Base-by-base conservation (phyloP, 2,797 vertebrate species). In the Anguilla megastoma region DNA sequence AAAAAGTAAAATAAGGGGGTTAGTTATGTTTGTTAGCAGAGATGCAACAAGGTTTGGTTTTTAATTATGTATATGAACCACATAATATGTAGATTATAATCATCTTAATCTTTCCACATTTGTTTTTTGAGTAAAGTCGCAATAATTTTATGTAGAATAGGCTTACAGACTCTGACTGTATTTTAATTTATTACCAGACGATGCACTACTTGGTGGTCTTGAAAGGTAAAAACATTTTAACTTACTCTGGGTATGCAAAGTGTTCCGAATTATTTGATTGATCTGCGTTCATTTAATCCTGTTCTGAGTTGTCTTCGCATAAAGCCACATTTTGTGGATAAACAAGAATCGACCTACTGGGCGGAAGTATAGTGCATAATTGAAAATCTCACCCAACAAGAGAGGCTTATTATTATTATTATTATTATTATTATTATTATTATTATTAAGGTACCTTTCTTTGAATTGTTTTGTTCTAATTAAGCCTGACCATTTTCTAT, bases 281-380 rank as follows among this genome's bases (percentile, higher is more conserved):
- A 50, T 82, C 6, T 41, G 79, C 41, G 21, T 82, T 48, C 41
- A 82, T 21, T 24, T n/a, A 69, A 52, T 60, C 79, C 24, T 86
- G 85, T 27, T 9, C 84, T 12, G 45, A 54, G 58, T 82, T 83
- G 50, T 84, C 52, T 30, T 85, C 82, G 85, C 63, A 66, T 30
- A 88, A 45, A 87, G 50, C 71, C 69, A 66, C 21, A 48, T 30
- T 66, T 41, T 84, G 85, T 86, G 58, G 41, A 48, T 16, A 58
- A 74, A 88, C 83, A 36, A 66, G 79, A 89, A 84, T 82, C 63
- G 60, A 60, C 58, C 8, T 83, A 33, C 41, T 14, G 63, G 8
- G 60, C 21, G 9, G 14, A 24, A 48, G 30, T 14, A 66, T 58
- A 69, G 58, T 36, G 10, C 85, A 45, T 56, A 27, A 50, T n/a